Conservation (phyloP, 2,797 vertebrate species). For the Oreochromis grahami region DNA sequence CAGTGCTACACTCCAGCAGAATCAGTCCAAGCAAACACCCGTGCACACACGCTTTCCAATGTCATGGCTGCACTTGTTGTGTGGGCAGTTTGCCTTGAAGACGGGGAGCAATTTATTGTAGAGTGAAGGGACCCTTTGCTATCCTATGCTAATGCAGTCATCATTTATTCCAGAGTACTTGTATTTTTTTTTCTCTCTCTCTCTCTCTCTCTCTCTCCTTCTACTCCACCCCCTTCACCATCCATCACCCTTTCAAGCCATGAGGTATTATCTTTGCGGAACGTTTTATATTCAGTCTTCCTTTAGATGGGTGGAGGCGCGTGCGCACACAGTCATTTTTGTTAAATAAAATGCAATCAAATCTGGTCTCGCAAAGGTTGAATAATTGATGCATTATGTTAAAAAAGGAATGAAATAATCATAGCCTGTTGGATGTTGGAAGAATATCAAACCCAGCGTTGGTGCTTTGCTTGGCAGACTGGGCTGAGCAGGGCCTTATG, state of each 20-base stretch:
- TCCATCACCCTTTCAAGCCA: constrained; percentile 46
- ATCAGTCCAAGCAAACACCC: not conserved
- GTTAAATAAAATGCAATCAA: constrained; percentile 53
- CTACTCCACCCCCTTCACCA: constrained; percentile 38
- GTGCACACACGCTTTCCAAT: not conserved
- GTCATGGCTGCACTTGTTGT: constrained; percentile 39
- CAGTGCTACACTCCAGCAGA: not conserved
- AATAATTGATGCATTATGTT: constrained; percentile 72
- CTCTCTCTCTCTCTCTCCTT: not conserved
- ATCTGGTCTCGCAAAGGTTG: constrained; percentile 60
- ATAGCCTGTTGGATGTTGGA: constrained; percentile 67
- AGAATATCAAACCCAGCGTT: constrained; percentile 65
- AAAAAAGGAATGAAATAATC: constrained; percentile 72
- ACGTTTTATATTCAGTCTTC: constrained; percentile 42
- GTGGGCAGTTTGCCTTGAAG: constrained; percentile 49
- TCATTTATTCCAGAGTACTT: constrained; percentile 61
- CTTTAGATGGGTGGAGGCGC: constrained; percentile 23
- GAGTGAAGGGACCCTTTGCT: constrained; percentile 50
- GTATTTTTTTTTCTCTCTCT: constrained; percentile 5
- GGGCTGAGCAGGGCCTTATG: constrained; percentile 50
- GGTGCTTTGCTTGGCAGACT: constrained; percentile 59
- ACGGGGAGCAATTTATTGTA: constrained; percentile 52
- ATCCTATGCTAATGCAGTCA: constrained; percentile 64
- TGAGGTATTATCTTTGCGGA: constrained; percentile 50
- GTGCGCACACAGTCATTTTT: constrained; percentile 41